These are phyloP conservation scores for Actinopyga echinites DNA, from an alignment of 53 echinoderm and acorn worm genomes.

Conservation along the genomic window DNA sequence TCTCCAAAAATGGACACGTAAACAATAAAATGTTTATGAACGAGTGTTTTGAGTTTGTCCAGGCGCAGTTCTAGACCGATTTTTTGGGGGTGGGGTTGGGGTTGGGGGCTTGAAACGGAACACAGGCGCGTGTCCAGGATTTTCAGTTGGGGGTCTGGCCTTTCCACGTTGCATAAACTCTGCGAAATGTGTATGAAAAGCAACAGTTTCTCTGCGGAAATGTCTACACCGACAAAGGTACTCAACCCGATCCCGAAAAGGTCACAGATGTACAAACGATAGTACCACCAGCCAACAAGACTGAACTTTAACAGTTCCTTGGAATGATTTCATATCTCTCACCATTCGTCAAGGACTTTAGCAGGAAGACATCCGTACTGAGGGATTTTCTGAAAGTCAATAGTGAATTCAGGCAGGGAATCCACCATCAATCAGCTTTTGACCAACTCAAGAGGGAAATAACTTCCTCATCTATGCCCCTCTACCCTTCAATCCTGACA, in stretches of 20 bases:
- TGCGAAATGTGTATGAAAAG: conserved; percentile 53
- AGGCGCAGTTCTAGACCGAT: no score
- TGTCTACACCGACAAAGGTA: conserved; percentile 48
- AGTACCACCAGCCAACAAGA: conserved; percentile 25
- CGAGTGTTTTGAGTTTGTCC: no score
- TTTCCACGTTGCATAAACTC: no score
- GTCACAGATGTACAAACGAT: conserved; percentile 20
- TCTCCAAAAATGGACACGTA: no score
- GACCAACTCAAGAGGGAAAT: background rate
- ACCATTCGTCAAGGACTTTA: conserved; percentile 20
- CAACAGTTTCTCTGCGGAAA: conserved; percentile 39
- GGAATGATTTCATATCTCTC: conserved; percentile 38
- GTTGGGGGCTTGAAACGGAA: no score
- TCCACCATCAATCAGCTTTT: background rate
- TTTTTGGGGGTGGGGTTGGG: no score
- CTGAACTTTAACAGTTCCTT: conserved; percentile 17
- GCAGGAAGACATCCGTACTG: conserved; percentile 2
- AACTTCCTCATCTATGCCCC: background rate
- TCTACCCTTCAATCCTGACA: conserved; percentile 25
- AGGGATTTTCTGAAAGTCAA: conserved; percentile 33
- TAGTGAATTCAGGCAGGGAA: background rate
- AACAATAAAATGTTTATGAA: no score
- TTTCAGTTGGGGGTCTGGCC: no score
- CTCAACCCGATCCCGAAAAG: conserved; percentile 40
- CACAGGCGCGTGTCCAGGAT: no score